These are phyloP conservation scores for Pantherophis alleghaniensis DNA, from an alignment of 2,797 vertebrate species.

Conservation along the genomic window DNA sequence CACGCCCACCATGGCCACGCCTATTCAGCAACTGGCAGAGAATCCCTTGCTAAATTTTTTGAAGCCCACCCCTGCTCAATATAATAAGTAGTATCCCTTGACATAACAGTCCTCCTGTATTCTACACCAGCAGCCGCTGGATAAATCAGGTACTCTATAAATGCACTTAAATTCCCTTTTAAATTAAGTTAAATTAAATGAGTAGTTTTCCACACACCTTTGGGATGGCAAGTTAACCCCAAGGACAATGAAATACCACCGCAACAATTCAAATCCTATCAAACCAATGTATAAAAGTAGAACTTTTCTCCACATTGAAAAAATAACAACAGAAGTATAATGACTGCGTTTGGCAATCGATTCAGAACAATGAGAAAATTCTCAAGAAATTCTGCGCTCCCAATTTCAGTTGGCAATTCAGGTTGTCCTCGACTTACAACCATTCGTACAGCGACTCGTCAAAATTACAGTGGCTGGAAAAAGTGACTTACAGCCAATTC, in stretches of 20 bases:
- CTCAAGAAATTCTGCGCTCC: background rate
- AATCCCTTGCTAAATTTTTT: too few species aligned
- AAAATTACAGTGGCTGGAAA: too few species aligned
- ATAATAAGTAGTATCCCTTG: background rate
- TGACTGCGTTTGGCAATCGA: background rate
- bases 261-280: background rate
- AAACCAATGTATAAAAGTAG: background rate
- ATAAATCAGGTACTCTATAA: background rate
- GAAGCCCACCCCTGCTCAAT: background rate
- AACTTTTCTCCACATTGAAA: background rate
- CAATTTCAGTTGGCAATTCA: background rate
- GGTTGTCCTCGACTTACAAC: too few species aligned
- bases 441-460: too few species aligned
- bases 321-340: background rate
- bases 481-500: too few species aligned
- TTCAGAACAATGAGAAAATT: background rate
- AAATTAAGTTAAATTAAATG: background rate
- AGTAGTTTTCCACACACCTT: background rate
- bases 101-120: background rate
- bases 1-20: too few species aligned
- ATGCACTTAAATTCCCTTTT: background rate
- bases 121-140: background rate
- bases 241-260: background rate
- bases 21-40: too few species aligned
- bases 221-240: background rate